Evolutionary conservation across 2,888 invertebrate species (phyloP).

Genomic region (Amphimallon solstitiale): DNA sequence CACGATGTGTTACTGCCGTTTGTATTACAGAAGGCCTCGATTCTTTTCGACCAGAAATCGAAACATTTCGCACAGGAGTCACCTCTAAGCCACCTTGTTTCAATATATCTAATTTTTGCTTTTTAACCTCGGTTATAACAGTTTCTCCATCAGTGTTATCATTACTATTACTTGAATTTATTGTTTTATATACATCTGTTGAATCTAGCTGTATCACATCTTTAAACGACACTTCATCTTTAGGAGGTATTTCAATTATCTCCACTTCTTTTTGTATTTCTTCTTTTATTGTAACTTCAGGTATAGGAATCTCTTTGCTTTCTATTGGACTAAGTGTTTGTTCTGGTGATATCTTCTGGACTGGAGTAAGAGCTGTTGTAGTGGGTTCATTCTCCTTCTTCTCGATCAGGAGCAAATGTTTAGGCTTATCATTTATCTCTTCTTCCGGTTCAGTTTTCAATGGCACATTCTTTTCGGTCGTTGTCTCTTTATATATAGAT

Average conservation of each 20-base stretch:
- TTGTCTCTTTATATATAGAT: slow-evolving; percentile 34
- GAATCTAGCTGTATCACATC: slow-evolving; percentile 73
- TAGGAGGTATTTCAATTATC: slow-evolving; percentile 67
- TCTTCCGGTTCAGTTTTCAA: slow-evolving; percentile 43
- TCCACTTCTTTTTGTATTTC: slow-evolving; percentile 44
- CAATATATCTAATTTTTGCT: slow-evolving; percentile 77
- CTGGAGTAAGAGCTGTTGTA: slow-evolving; percentile 61
- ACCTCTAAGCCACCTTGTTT: slow-evolving; percentile 81
- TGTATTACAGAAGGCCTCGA: slow-evolving; percentile 57
- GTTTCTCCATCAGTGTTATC: slow-evolving; percentile 55
- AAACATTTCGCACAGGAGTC: slow-evolving; percentile 68
- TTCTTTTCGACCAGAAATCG: slow-evolving; percentile 54
- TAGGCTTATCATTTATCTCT: slow-evolving; percentile 24
- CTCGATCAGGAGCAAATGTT: slow-evolving; percentile 10
- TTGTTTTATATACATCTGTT: slow-evolving; percentile 47
- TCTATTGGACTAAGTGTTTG: slow-evolving; percentile 63
- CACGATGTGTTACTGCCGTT: slow-evolving; percentile 25
- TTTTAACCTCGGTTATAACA: slow-evolving; percentile 68
- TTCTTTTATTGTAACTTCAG: slow-evolving; percentile 51
- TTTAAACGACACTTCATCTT: slow-evolving; percentile 68
- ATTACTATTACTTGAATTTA: slow-evolving; percentile 47
- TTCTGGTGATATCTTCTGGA: slow-evolving; percentile 62
- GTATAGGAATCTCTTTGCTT: slow-evolving; percentile 68
- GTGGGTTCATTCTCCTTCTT: slow-evolving; percentile 45
- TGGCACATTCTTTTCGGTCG: slow-evolving; percentile 43